Base-by-base conservation (phyloP, 2,113 vertebrate species). In the Plotosus lineatus region DNA sequence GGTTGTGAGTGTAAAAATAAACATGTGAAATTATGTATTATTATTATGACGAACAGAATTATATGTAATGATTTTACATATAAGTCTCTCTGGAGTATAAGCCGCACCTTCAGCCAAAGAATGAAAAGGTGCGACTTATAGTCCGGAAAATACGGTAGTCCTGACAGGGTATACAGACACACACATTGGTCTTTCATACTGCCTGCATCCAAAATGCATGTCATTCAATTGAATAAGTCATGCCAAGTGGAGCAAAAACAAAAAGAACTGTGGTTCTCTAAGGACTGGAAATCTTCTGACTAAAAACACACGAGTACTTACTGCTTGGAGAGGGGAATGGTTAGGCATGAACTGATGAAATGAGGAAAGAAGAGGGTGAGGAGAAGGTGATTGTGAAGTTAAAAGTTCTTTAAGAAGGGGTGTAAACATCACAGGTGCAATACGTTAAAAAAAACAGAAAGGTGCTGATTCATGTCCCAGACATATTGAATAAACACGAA, bases 311-410 rank as follows among this genome's bases (percentile, higher is more conserved):
- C 66, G 78, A 46, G 74, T 86, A 86, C 85, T 86, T 77, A 86
- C 84, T 83, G 84, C 69, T 83, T 79, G 76, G 74, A 83, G 26
- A 83, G 48, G 58, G 78, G 83, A 46, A 86, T 61, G 75, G 61
- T 72, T 83, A 81, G 65, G 51, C 78, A 81, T 23, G 81, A 75
- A 86, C 85, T 86, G 61, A 83, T 78, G 68, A 73, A 60, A n/a
- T 1, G 63, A 31, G 75, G 72, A 50, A n/a, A 84, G 63, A 73
- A 79, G 33, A 79, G 40, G 6, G 40, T 14, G 42, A 78, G 2
- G 6, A 53, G 38, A 81, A 60, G 6, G 51, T 38, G 44, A 76
- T n/a, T 23, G 42, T 65, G 23, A 78, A 46, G 42, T 31, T 12
- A 61, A 55, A 48, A 23, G 48, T 0, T 21, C 48, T 31, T 17